A percentile compares a stretch with the other conserved stretches of the same genome.
phyloP scores from a whole-genome alignment of 2,888 invertebrate genomes.

The Pyrrhosoma nymphula region DNA sequence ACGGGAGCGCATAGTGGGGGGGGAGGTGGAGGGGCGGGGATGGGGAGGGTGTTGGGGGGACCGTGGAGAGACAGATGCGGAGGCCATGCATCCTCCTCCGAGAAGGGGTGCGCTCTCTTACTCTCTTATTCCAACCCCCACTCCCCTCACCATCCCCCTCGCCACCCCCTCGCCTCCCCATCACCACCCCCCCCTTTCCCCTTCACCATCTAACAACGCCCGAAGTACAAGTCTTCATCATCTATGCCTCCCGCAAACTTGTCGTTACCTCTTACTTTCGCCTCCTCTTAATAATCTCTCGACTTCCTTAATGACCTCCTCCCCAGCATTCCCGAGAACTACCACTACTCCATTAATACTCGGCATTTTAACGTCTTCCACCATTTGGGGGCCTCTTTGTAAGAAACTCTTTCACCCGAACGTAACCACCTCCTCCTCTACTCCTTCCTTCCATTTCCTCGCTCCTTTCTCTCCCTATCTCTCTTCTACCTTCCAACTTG shows the following conservation, averaged over 20 bases:
- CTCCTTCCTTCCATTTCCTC: not conserved
- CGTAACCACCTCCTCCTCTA: not conserved
- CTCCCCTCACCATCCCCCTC: too few relatives aligned
- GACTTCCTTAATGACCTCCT: slow-evolving; percentile 34
- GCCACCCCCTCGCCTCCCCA: not conserved
- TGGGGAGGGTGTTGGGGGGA: not conserved
- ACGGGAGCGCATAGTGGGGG: not conserved
- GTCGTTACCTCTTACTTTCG: slow-evolving; percentile 17
- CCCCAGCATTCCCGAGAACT: slow-evolving; percentile 4
- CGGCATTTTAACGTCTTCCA: slow-evolving; percentile 34
- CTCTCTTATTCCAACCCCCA: not conserved
- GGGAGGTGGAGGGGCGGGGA: too few relatives aligned
- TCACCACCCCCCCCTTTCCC: not conserved
- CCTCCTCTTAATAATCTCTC: slow-evolving; percentile 46
- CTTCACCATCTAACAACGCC: not conserved
- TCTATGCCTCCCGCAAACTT: slow-evolving; percentile 21
- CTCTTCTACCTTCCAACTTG: not conserved
- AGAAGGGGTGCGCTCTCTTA: too few relatives aligned
- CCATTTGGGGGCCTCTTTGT: slow-evolving; percentile 27
- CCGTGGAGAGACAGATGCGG: not conserved
- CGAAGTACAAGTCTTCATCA: slow-evolving; percentile 28
- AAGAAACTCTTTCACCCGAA: slow-evolving; percentile 3
- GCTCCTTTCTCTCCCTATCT: not conserved
- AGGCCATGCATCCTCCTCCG: not conserved
- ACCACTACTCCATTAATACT: slow-evolving; percentile 44